Evolutionary conservation across 2,113 vertebrate genomes (phyloP).

Genomic region (Natator depressus): DNA sequence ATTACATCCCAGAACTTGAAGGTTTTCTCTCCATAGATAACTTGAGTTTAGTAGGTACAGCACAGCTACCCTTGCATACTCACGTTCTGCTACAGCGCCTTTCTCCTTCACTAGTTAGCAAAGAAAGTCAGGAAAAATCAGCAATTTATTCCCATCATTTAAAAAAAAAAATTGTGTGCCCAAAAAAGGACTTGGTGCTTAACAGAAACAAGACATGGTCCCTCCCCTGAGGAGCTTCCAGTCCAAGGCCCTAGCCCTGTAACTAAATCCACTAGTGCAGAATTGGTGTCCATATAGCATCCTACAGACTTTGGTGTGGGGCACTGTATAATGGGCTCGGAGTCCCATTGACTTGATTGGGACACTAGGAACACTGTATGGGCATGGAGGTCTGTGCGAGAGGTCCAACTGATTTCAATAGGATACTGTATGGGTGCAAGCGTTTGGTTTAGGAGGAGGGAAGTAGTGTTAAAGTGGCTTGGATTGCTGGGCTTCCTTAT

Average conservation of each 20-base stretch:
- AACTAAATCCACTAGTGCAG: not conserved
- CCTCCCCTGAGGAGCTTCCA: not conserved
- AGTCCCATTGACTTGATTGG: not conserved
- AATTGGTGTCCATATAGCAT: not conserved
- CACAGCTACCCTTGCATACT: not conserved
- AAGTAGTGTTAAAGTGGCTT: not conserved
- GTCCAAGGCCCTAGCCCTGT: not conserved
- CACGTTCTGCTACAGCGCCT: not conserved
- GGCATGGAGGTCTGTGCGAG: not conserved
- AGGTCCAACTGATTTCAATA: not conserved
- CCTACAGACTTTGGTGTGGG: accelerated
- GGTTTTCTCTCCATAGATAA: not conserved
- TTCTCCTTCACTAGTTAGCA: not conserved
- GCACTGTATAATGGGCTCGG: not conserved
- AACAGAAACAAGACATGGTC: not conserved
- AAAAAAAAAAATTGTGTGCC: not conserved
- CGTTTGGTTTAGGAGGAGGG: not conserved
- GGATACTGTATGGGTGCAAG: not conserved
- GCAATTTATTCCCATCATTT: not conserved
- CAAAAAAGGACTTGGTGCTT: not conserved
- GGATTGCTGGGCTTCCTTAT: not conserved
- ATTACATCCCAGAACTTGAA: not conserved
- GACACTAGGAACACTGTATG: not conserved
- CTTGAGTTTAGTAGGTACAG: constrained; percentile 1
- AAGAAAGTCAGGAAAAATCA: not conserved